A percentile compares a stretch with the other conserved stretches of the same genome.
These are phyloP conservation scores for Galeopsomyia nigrocyanea DNA, from an alignment of 2,888 invertebrate species.

Conservation along the genomic window DNA sequence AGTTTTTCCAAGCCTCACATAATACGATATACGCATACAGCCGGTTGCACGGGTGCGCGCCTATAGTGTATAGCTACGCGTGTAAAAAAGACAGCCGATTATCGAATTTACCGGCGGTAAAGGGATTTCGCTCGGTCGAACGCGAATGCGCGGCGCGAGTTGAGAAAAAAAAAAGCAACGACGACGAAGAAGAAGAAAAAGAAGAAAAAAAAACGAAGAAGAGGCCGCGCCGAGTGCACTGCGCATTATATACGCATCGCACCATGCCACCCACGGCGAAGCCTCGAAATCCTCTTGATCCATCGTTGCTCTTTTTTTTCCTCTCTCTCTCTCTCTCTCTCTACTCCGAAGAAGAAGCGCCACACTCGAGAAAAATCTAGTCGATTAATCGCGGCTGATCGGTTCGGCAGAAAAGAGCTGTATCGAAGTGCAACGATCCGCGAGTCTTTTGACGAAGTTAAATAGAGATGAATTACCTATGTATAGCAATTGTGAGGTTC, in stretches of 20 bases:
- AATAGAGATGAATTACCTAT: too few species aligned
- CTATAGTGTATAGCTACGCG: not conserved
- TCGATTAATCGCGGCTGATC: too few species aligned
- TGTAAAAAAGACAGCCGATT: slow-evolving; percentile 44
- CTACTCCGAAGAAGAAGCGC: not conserved
- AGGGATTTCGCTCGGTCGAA: slow-evolving; percentile 49
- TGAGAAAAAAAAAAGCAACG: slow-evolving; percentile 25
- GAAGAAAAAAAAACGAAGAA: slow-evolving; percentile 9
- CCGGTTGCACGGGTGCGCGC: too few species aligned
- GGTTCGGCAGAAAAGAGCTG: too few species aligned
- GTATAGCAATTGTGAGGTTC: too few species aligned
- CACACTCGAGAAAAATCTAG: not conserved
- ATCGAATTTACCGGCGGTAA: slow-evolving; percentile 52
- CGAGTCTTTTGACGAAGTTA: too few species aligned
- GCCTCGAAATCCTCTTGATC: slow-evolving; percentile 2
- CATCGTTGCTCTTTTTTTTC: slow-evolving; percentile 15
- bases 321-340: slow-evolving; percentile 10
- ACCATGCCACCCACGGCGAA: slow-evolving; percentile 42
- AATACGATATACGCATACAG: too few species aligned
- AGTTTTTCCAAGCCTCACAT: too few species aligned
- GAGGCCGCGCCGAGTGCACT: slow-evolving; percentile 23
- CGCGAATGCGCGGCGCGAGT: slow-evolving; percentile 33
- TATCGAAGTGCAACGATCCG: too few species aligned
- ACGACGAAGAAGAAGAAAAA: slow-evolving; percentile 7
- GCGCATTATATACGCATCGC: not conserved